phyloP scores from a whole-genome alignment of 2,888 invertebrate genomes.

The Piscicola geometra region DNA sequence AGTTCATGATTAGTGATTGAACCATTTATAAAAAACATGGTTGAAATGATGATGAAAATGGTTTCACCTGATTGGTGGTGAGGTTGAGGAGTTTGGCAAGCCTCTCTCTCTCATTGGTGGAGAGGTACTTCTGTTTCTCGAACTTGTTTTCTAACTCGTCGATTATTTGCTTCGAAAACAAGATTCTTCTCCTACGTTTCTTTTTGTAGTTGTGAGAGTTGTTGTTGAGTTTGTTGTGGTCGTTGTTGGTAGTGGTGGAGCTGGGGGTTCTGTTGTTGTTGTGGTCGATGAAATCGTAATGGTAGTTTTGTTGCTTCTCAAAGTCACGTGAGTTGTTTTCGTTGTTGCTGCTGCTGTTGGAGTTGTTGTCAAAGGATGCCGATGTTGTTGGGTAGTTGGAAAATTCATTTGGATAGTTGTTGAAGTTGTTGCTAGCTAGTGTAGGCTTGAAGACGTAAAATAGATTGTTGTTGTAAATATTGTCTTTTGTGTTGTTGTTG shows the following conservation, averaged over 20 bases:
- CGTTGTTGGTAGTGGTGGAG: neutral
- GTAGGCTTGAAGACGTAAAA: neutral
- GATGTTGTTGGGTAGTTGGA: neutral
- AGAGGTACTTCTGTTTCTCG: constrained; percentile 29
- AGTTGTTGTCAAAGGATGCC: no score
- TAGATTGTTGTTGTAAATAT: neutral
- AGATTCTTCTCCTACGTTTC: constrained; percentile 1
- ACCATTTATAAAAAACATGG: no score
- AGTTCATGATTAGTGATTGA: no score
- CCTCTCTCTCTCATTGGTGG: constrained; percentile 20
- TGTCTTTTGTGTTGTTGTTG: constrained; percentile 7
- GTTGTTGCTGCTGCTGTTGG: constrained; percentile 8
- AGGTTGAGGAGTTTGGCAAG: constrained; percentile 29
- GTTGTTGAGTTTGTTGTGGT: neutral
- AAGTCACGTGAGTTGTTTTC: neutral
- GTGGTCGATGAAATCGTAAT: neutral
- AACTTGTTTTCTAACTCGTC: constrained; percentile 26
- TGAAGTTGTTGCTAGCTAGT: neutral
- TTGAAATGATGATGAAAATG: no score
- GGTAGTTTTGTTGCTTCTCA: neutral
- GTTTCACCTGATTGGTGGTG: constrained; percentile 26
- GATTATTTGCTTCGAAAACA: constrained; percentile 18
- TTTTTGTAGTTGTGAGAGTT: neutral
- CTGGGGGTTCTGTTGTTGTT: neutral
- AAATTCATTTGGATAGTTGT: neutral